Percentiles rank a stretch among this genome's conserved stretches.
Conservation (phyloP, 2,113 vertebrate species). For the Dicrurus megarhynchus region DNA sequence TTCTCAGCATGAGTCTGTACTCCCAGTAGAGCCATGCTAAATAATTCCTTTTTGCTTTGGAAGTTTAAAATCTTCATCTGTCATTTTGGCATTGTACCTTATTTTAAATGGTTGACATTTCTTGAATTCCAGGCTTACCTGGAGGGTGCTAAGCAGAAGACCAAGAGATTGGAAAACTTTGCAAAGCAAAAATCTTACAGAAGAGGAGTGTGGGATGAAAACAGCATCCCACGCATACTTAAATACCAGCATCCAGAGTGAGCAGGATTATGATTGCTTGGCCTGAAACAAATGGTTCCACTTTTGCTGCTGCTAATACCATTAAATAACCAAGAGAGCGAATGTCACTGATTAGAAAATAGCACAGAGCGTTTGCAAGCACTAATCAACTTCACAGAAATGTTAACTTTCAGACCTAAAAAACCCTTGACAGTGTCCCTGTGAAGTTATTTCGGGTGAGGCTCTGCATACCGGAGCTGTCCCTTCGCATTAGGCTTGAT, state of each 20-base stretch:
- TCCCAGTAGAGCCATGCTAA: constrained; percentile 51
- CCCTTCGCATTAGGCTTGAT: constrained; percentile 40
- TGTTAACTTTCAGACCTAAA: constrained; percentile 34
- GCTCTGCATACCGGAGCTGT: constrained; percentile 24
- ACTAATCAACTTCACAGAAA: constrained; percentile 29
- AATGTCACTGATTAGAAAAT: constrained; percentile 28
- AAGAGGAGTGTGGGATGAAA: constrained; percentile 32
- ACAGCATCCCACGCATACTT: constrained; percentile 42
- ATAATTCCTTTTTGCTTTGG: constrained; percentile 56
- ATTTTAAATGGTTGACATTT: constrained; percentile 52
- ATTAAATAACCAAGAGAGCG: constrained; percentile 27
- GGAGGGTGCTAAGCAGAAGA: constrained; percentile 52
- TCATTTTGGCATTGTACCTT: constrained; percentile 38
- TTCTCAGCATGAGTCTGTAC: background rate
- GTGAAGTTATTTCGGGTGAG: constrained; percentile 49
- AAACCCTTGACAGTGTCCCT: constrained; percentile 12
- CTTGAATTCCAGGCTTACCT: constrained; percentile 55
- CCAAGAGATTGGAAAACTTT: constrained; percentile 55
- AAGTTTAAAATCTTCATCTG: constrained; percentile 57
- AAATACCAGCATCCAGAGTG: constrained; percentile 42
- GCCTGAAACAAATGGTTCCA: constrained; percentile 57
- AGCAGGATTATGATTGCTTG: constrained; percentile 46
- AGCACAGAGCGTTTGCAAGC: background rate
- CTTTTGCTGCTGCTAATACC: constrained; percentile 34
- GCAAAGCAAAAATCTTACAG: constrained; percentile 23